Percentiles rank a stretch among this genome's conserved stretches.
Evolutionary conservation across 2,888 invertebrate species (phyloP).

Genomic region (Ophonus ardosiacus): DNA sequence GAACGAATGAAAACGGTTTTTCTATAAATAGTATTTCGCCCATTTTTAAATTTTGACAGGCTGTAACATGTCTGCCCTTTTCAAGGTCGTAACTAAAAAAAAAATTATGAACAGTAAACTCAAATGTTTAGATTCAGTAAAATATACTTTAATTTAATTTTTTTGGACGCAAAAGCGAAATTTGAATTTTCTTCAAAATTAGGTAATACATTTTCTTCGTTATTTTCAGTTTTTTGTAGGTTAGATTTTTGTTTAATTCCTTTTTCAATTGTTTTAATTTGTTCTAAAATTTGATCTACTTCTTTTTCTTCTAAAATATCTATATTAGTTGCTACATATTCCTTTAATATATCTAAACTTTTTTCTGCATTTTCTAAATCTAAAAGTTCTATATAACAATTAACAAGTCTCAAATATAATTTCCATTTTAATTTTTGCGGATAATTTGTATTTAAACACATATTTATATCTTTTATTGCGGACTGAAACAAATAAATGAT

Average conservation of each 20-base stretch:
- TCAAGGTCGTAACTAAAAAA: background rate
- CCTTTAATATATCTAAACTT: conserved; percentile 30
- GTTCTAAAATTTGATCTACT: background rate
- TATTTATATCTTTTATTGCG: conserved; percentile 81
- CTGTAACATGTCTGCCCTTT: conserved; percentile 83
- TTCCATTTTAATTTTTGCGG: conserved; percentile 81
- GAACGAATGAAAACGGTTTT: conserved; percentile 88
- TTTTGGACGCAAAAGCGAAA: background rate
- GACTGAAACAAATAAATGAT: background rate
- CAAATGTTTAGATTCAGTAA: background rate
- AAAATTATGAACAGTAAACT: background rate
- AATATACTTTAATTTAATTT: background rate
- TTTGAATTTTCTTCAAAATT: background rate
- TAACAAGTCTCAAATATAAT: conserved; percentile 81
- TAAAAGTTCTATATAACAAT: conserved; percentile 80
- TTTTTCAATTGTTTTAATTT: background rate
- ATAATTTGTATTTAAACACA: conserved; percentile 81
- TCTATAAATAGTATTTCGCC: conserved; percentile 90
- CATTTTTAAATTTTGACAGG: conserved; percentile 78
- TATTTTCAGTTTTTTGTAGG: background rate
- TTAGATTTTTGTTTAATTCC: background rate
- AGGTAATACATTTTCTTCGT: background rate
- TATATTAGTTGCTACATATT: background rate
- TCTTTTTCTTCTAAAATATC: background rate
- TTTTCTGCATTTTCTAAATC: conserved; percentile 41